phyloP scores from a whole-genome alignment of 2,113 vertebrate genomes.

The Panthera tigris region DNA sequence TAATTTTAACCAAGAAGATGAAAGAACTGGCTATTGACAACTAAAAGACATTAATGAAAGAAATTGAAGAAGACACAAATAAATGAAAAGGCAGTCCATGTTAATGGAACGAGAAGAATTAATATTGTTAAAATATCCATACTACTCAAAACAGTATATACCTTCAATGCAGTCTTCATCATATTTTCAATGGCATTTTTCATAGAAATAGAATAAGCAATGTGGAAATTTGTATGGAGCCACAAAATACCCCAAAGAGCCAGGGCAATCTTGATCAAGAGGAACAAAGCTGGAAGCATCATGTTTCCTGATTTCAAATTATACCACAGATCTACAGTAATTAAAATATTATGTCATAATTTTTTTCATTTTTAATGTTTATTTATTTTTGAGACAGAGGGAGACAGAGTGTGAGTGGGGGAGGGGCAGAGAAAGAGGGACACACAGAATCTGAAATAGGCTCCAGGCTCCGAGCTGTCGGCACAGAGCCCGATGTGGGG shows the following conservation, averaged over 20 bases:
- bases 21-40: not conserved
- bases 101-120: not conserved
- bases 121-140: not conserved
- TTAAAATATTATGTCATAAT: not conserved
- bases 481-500: too few species aligned
- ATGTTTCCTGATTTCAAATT: not conserved
- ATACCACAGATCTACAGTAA: not conserved
- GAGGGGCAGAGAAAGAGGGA: too few species aligned
- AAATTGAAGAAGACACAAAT: not conserved
- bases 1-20: not conserved
- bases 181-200: not conserved
- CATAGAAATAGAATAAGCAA: not conserved
- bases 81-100: not conserved
- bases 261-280: not conserved
- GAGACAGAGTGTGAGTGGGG: too few species aligned
- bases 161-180: not conserved
- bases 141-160: not conserved
- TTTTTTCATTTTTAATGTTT: too few species aligned
- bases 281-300: not conserved
- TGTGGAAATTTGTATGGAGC: not conserved
- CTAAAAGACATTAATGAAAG: not conserved
- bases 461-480: too few species aligned
- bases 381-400: too few species aligned
- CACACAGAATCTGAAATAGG: too few species aligned
- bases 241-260: not conserved